A percentile compares a stretch with the other conserved stretches of the same genome.
Evolutionary conservation across 1,140 invertebrate genomes (phyloP).

Genomic region (Macrosteles quadrilineatus): DNA sequence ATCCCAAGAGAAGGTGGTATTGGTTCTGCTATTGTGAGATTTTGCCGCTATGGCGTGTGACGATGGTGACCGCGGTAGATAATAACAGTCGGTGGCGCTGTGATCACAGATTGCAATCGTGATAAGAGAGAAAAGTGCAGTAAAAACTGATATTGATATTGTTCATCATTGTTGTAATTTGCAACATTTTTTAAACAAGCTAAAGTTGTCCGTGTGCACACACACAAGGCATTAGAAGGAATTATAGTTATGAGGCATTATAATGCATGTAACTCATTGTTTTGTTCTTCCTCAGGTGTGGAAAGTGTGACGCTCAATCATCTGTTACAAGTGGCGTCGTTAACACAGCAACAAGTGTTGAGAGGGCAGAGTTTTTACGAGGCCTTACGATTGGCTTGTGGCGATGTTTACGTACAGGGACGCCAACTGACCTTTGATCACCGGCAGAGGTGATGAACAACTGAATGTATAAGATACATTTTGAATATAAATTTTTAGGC

Average conservation of each 20-base stretch:
- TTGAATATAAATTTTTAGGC: too few relatives aligned
- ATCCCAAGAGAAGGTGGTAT: too few relatives aligned
- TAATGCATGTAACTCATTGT: neutral
- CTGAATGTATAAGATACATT: too few relatives aligned
- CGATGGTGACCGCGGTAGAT: too few relatives aligned
- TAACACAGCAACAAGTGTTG: conserved; percentile 63
- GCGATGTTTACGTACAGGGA: conserved; percentile 70
- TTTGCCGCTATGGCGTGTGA: too few relatives aligned
- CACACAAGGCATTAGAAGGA: too few relatives aligned
- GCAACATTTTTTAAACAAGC: neutral
- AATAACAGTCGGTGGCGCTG: too few relatives aligned
- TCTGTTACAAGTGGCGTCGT: conserved; percentile 62
- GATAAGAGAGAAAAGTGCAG: too few relatives aligned
- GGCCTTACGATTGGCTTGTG: conserved; percentile 60
- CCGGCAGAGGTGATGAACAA: conserved; percentile 45
- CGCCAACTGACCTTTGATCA: conserved; percentile 50
- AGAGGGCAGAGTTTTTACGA: conserved; percentile 57
- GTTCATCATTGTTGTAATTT: neutral
- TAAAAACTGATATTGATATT: neutral
- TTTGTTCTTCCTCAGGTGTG: conserved; percentile 47
- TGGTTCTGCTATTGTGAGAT: too few relatives aligned
- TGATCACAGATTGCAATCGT: too few relatives aligned
- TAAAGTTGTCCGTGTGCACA: too few relatives aligned
- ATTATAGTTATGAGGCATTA: too few relatives aligned
- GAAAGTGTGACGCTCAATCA: conserved; percentile 60